phyloP scores from a whole-genome alignment of 1,140 invertebrate species.

The Euglossa dilemma region DNA sequence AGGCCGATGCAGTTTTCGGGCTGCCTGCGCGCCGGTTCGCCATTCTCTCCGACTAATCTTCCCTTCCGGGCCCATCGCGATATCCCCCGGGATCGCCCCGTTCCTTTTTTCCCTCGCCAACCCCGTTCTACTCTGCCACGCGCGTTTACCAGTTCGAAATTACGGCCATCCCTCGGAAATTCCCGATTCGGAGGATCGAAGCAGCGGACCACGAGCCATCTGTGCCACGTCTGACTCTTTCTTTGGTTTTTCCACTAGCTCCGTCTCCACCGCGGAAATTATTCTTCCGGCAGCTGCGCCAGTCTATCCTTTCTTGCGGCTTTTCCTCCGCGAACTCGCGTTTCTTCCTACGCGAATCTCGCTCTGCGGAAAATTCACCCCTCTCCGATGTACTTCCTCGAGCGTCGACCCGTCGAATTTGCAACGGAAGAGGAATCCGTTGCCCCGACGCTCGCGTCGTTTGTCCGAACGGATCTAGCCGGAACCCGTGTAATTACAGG shows the following conservation, averaged over 20 bases:
- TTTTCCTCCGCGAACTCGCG: background rate
- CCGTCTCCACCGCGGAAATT: background rate
- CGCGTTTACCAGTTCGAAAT: no score
- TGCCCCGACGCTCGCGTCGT: no score
- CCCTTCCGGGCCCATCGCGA: background rate
- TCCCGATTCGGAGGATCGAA: no score
- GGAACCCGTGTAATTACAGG: conserved; percentile 6
- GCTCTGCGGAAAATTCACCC: background rate
- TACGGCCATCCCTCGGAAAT: no score
- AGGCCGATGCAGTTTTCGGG: background rate
- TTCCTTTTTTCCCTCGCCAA: no score
- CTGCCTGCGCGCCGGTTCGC: background rate
- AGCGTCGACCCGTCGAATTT: background rate
- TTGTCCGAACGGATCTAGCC: background rate
- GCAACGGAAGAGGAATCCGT: no score
- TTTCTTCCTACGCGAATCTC: background rate
- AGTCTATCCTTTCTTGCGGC: background rate
- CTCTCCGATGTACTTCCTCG: background rate
- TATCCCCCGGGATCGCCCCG: no score
- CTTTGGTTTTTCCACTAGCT: background rate
- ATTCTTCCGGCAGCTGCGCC: background rate
- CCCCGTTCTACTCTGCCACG: no score
- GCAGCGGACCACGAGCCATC: no score
- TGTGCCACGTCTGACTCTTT: background rate
- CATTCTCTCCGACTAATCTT: conserved; percentile 1